Base-by-base conservation (phyloP, 2,797 vertebrate genomes). In the Gobio occitaniae region DNA sequence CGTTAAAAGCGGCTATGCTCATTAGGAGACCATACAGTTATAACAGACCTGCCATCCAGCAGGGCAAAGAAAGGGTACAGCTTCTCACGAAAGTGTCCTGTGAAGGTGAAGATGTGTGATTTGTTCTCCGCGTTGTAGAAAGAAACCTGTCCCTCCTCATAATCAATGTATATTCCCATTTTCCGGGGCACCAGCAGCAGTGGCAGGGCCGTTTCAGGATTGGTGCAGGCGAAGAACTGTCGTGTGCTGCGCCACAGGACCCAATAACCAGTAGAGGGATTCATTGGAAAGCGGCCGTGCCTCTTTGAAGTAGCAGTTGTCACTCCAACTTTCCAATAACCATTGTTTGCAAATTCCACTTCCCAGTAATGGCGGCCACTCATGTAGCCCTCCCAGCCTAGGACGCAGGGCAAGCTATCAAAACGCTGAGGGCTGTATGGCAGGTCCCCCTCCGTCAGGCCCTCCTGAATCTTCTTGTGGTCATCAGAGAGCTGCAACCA, bases 71-170 rank as follows among this genome's bases (percentile, higher is more conserved):
- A 71, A 0, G 95, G 95, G 89, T 96, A 95, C 74, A 96, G 90
- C 89, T 95, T 96, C 61, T 83, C 93, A 2, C 13, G 86, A 88
- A 96, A 95, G 88, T 48, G 84, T 1, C 88, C 93, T 0, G 90
- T 94, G 88, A 96, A 96, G 52, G 94, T 95, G 91, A 89, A 95
- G 89, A 96, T 95, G 93, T 96, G 95, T 0, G 91, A 91, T 89
- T 92, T 94, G 70, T 89, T 93, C 41, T 93, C 92, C 10, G 91
- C 91, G 3, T 96, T 94, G 91, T 95, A 96, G 92, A 96, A 96
- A 21, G 95, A 95, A 90, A 96, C 93, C 92, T 96, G 94, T 1
- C 95, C 95, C 69, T 95, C 95, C 54, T 95, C 91, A 59, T 95
- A 95, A 88, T 96, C 94, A 0, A 96, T 78, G 91, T 95, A 95